Evolutionary conservation across 2,797 vertebrate species (phyloP).

Genomic region (Scyliorhinus canicula): DNA sequence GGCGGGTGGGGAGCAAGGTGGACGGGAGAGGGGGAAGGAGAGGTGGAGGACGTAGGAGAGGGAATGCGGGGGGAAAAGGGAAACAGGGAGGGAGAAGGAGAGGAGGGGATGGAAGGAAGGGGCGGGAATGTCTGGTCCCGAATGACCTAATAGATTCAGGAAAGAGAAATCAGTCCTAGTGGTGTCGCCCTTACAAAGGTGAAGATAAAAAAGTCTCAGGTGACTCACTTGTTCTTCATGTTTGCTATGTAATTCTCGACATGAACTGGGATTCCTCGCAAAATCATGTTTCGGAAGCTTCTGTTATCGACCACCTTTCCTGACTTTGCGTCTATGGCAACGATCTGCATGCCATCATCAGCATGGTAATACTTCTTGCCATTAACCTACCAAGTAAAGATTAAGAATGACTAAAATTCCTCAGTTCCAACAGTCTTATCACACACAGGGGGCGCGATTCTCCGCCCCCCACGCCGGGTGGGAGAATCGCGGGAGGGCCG

Average conservation of each 20-base stretch:
- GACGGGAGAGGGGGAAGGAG: no score
- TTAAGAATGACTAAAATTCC: not conserved
- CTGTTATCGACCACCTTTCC: conserved; percentile 69
- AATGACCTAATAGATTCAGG: not conserved
- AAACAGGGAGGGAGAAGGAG: no score
- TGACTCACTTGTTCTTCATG: conserved; percentile 73
- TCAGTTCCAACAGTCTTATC: no score
- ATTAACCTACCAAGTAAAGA: conserved; percentile 64
- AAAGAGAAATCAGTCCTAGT: not conserved
- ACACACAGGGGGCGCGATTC: no score
- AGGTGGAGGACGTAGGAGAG: no score
- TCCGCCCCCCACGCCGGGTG: no score
- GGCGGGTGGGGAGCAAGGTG: no score
- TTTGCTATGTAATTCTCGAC: conserved; percentile 72
- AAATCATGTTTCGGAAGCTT: conserved; percentile 69
- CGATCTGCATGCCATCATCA: conserved; percentile 80
- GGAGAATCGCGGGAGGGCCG: no score
- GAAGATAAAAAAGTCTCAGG: not conserved
- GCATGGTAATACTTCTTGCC: conserved; percentile 67
- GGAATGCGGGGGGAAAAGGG: no score
- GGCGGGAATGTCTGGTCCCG: no score
- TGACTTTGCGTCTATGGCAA: conserved; percentile 68
- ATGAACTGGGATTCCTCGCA: conserved; percentile 82
- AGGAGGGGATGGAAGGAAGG: no score
- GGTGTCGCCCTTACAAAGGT: not conserved